Conservation (phyloP, 2,797 vertebrate genomes). For the Notolepis coatsorum region DNA sequence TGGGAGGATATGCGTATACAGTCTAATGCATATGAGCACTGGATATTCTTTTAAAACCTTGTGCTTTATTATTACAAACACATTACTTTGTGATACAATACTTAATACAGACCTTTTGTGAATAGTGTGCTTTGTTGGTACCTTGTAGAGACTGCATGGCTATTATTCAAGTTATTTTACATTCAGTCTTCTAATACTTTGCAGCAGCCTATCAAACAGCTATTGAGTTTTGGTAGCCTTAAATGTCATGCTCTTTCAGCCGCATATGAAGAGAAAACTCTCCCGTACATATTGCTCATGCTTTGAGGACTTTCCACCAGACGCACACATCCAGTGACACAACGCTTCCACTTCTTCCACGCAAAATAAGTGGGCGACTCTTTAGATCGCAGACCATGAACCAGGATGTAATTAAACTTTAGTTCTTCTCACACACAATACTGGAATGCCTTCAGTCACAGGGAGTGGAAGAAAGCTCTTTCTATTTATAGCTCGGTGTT, state of each 20-base stretch:
- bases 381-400: too few relatives aligned
- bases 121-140: constrained; percentile 59
- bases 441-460: too few relatives aligned
- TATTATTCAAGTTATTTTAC: constrained; percentile 53
- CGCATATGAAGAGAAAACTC: constrained; percentile 33
- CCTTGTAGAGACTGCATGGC: constrained; percentile 43
- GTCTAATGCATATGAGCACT: background rate
- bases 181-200: constrained; percentile 55
- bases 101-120: constrained; percentile 64
- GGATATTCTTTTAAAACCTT: constrained; percentile 44
- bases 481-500: too few relatives aligned
- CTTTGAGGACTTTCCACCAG: constrained; percentile 59
- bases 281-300: constrained; percentile 74
- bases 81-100: constrained; percentile 71
- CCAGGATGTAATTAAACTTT: too few relatives aligned
- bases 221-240: constrained; percentile 3
- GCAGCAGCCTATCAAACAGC: background rate
- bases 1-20: background rate
- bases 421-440: too few relatives aligned
- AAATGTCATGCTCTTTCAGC: constrained; percentile 65
- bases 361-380: too few relatives aligned
- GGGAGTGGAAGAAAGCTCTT: too few relatives aligned
- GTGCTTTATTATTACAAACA: constrained; percentile 79
- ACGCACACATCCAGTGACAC: constrained; percentile 47
- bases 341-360: constrained; percentile 32